Evolutionary conservation across 2,113 vertebrate species (phyloP).

Genomic region (Oryzias javanicus): DNA sequence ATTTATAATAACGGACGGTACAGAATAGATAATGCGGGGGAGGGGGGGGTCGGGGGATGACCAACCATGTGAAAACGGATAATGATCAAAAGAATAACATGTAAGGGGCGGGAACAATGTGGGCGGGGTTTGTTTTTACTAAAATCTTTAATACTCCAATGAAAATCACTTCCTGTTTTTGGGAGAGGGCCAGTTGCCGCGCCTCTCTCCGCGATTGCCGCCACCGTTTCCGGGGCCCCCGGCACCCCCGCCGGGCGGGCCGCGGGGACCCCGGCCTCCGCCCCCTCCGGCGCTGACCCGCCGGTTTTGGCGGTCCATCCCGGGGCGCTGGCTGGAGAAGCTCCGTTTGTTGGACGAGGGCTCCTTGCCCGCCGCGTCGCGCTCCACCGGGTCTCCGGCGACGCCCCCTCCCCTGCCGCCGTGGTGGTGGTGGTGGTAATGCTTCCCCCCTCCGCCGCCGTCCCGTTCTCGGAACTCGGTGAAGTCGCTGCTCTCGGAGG

Average conservation of each 20-base stretch:
- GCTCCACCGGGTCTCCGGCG: slow-evolving; percentile 69
- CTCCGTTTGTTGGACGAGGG: slow-evolving; percentile 84
- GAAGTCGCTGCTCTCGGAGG: slow-evolving; percentile 93
- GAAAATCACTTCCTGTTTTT: slow-evolving; percentile 85
- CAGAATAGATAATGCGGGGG: slow-evolving; percentile 49
- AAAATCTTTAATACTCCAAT: slow-evolving; percentile 55
- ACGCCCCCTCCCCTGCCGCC: slow-evolving; percentile 66
- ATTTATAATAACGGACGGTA: slow-evolving; percentile 70
- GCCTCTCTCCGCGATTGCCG: slow-evolving; percentile 76
- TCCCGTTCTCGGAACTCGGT: slow-evolving; percentile 85
- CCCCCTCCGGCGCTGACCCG: slow-evolving; percentile 75
- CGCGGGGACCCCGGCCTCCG: slow-evolving; percentile 73
- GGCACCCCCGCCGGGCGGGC: slow-evolving; percentile 66
- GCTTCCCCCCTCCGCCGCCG: slow-evolving; percentile 57
- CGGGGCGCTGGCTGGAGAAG: slow-evolving; percentile 90
- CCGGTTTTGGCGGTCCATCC: slow-evolving; percentile 90
- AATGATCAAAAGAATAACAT: slow-evolving; percentile 48
- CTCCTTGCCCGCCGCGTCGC: slow-evolving; percentile 74
- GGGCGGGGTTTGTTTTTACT: slow-evolving; percentile 46
- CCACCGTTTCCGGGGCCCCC: slow-evolving; percentile 73
- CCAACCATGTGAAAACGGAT: slow-evolving; percentile 52
- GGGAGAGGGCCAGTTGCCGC: slow-evolving; percentile 89
- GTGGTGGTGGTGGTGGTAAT: slow-evolving; percentile 75
- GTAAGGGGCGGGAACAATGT: slow-evolving; percentile 29
- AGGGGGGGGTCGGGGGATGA: slow-evolving; percentile 16